Base-by-base conservation (phyloP, 2,797 vertebrate species). In the Sus cebifrons region DNA sequence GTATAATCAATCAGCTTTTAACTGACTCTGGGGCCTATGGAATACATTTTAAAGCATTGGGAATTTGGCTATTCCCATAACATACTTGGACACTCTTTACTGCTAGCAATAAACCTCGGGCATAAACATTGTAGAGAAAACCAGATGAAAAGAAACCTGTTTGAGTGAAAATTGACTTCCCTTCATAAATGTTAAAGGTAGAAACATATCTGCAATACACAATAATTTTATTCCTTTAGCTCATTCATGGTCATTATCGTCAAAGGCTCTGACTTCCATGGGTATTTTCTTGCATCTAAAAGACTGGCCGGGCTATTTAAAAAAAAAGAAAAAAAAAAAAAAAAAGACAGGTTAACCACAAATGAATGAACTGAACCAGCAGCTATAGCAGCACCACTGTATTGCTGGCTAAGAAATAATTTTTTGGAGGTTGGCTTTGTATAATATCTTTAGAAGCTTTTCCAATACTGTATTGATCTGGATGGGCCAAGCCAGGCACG, bases 31-130 rank as follows among this genome's bases (percentile, higher is more conserved):
- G 67, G 74, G 89, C 91, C 93, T 95, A 85, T 67, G 96, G 85
- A 84, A 86, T 96, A 95, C 86, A 36, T 94, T 98, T 97, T 77
- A 97, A 98, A 97, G 93, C 60, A 15, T 44, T 88, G 85, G 93
- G 90, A 98, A 97, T 97, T 98, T 97, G 97, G 88, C 90, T 97
- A 81, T 96, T 97, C 91, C 82, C 94, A 58, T 96, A 98, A 93
- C 96, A 58, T 95, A 97, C 96, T 96, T 97, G 96, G 95, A 95
- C 95, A 96, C 93, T 97, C 96, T 96, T 96, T 94, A 96, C 68
- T 96, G 64, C 87, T 84, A 60, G 85, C 96, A 96, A 73, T 97
- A 97, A 97, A 97, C 91, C 91, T 96, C 81, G 67, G 94, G 95
- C 87, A 97, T 95, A 97, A 98, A 96, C 95, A 92, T 32, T 92